Evolutionary conservation across 2,797 vertebrate genomes (phyloP).

Genomic region (Diplodus puntazzo): DNA sequence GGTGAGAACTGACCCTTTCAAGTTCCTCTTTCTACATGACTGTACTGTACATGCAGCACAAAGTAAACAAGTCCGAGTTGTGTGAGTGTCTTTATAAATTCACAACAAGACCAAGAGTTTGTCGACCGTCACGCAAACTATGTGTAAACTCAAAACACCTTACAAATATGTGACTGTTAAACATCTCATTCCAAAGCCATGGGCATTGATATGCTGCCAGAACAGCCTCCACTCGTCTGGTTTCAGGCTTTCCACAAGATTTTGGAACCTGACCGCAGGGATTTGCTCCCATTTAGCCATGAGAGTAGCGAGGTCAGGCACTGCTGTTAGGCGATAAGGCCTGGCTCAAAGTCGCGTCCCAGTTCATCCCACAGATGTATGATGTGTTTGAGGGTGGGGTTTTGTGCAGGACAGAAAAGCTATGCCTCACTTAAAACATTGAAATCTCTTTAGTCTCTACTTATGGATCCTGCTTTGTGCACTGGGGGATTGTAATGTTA

Average conservation of each 20-base stretch:
- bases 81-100: not conserved
- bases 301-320: not conserved
- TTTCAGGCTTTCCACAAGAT: not conserved
- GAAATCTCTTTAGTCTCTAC: not conserved
- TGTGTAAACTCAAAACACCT: too few relatives aligned
- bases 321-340: conserved; percentile 17
- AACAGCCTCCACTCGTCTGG: not conserved
- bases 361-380: conserved; percentile 14
- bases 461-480: not conserved
- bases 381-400: not conserved
- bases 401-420: not conserved
- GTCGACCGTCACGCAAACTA: too few relatives aligned
- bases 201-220: not conserved
- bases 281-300: conserved; percentile 25
- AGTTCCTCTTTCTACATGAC: too few relatives aligned
- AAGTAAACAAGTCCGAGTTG: not conserved
- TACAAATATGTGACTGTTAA: not conserved
- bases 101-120: not conserved
- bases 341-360: conserved; percentile 2
- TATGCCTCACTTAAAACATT: not conserved
- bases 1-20: too few relatives aligned
- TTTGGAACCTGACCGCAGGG: conserved; percentile 12
- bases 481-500: not conserved
- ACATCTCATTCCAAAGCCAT: conserved; percentile 3
- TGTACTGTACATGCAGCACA: not conserved